Base-by-base conservation (phyloP, 2,797 vertebrate genomes). In the Rhynchotus rufescens region DNA sequence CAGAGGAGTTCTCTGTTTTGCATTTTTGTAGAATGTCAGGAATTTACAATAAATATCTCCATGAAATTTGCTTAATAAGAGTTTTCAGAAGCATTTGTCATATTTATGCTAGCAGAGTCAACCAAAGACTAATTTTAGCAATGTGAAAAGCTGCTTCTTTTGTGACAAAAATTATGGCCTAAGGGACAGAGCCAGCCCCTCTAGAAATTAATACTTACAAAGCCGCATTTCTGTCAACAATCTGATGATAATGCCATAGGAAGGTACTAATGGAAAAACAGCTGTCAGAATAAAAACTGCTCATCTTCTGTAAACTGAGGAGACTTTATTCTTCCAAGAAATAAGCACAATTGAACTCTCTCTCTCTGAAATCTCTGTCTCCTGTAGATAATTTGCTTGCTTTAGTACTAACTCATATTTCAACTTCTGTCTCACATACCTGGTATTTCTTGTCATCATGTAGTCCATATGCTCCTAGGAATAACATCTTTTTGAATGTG, bases 111-210 rank as follows among this genome's bases (percentile, higher is more conserved):
- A 66, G 79, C 52, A 91, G 88, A 94, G 79, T 85, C 81, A 88
- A 80, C 61, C 25, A 69, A 85, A 84, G 76, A 87, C 86, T 93
- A 85, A 85, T 96, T 92, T 92, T 92, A 95, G 62, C 62, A 78
- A 90, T 92, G 69, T 83, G 81, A 79, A 93, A 91, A 94, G 10
- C 86, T 93, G 72, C 51, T 90, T 93, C 72, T 66, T 76, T 92
- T 93, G 62, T 90, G 84, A 94, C 90, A 93, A 92, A 92, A 95
- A 90, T 89, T 90, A 91, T 87, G 93, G 62, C 88, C 88, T 93
- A 76, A 80, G 94, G 93, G 84, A 83, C 79, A 80, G 76, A 91
- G 40, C 59, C 42, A 83, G 23, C 47, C 76, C 86, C 51, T 83
- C 62, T 83, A 86, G 86, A 94, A 93, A 91, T 80, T 75, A 90